Evolutionary conservation across 2,113 vertebrate species (phyloP), one percentile per base, ranked within the genome.

Genomic region (Argyrosomus japonicus): DNA sequence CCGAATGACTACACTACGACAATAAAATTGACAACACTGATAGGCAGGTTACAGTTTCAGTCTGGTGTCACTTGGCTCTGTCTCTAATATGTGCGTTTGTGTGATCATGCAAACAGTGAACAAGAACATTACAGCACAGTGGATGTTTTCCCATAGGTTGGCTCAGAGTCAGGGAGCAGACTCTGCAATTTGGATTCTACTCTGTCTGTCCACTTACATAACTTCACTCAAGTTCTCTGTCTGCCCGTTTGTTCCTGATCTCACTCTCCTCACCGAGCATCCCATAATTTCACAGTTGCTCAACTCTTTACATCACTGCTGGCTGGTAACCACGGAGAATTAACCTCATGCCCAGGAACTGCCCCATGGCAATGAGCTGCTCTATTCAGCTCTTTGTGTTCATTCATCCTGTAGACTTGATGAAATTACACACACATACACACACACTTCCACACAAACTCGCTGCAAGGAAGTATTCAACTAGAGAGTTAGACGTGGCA

Each of bases 241-340:
- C 51, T 71, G 23, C 25, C 17, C 19, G 69, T 45, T 77, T 75
- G 54, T 56, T 78, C 54, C 32, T 18, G 58, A 50, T 32, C 48
- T 27, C 1, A 53, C 68, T 51, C 45, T 73, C 51, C 62, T 74
- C 25, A 25, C 51, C 18, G 67, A 76, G 69, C 79, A 82, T 84
- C 86, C 90, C 83, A 80, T 76, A 90, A 86, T 91, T 84, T 84
- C 75, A 65, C 80, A 84, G 87, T 86, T 81, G 75, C 79, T 90
- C 81, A 89, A 82, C 82, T 83, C 75, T 90, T 90, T 89, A 86
- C 68, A 89, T 88, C 84, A 85, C 76, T 15, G 75, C 73, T 88
- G 87, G 72, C 84, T 58, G 68, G 86, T 87, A 81, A 92, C 90
- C 88, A 87, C 25, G 68, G 90, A 85, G 85, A 90, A 91, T 87